phyloP scores from a whole-genome alignment of 2,113 vertebrate species.

The Raphicerus campestris region DNA sequence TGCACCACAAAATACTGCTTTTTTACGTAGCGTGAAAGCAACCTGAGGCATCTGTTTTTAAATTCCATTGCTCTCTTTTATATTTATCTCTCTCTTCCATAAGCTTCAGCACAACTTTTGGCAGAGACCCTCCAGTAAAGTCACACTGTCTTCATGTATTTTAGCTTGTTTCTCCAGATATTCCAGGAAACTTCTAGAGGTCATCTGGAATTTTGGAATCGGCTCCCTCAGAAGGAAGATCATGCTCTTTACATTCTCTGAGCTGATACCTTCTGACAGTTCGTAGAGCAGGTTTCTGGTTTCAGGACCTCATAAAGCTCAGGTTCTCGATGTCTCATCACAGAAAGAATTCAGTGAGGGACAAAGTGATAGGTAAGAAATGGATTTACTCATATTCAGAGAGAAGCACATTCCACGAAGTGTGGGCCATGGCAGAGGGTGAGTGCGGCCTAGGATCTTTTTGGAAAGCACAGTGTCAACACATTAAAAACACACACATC shows the following conservation, averaged over 20 bases:
- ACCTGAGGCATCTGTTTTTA: slow-evolving; percentile 92
- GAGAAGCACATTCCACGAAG: not conserved
- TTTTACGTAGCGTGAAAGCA: slow-evolving; percentile 84
- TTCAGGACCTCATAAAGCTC: not conserved
- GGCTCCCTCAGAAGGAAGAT: slow-evolving; percentile 48
- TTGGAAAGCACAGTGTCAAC: not conserved
- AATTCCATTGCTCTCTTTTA: not conserved
- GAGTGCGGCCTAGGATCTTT: not conserved
- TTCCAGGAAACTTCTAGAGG: not conserved
- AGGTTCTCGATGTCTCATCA: not conserved
- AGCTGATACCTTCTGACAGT: slow-evolving; percentile 74
- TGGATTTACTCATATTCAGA: not conserved
- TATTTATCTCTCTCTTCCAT: not conserved
- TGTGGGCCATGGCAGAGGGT: not conserved
- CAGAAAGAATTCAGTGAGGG: not conserved
- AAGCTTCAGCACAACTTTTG: not conserved
- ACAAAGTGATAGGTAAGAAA: not conserved
- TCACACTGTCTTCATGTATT: not conserved
- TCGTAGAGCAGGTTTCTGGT: slow-evolving; percentile 78
- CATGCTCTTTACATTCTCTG: slow-evolving; percentile 51
- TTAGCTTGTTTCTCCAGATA: not conserved
- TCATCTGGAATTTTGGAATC: slow-evolving; percentile 56
- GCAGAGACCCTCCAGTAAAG: not conserved
- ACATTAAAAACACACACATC: not conserved
- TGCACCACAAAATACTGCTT: slow-evolving; percentile 63